A percentile compares a stretch with the other conserved stretches of the same genome.
These are phyloP conservation scores for Dexiosoma caninum DNA, from an alignment of 2,888 invertebrate species.

Conservation along the genomic window DNA sequence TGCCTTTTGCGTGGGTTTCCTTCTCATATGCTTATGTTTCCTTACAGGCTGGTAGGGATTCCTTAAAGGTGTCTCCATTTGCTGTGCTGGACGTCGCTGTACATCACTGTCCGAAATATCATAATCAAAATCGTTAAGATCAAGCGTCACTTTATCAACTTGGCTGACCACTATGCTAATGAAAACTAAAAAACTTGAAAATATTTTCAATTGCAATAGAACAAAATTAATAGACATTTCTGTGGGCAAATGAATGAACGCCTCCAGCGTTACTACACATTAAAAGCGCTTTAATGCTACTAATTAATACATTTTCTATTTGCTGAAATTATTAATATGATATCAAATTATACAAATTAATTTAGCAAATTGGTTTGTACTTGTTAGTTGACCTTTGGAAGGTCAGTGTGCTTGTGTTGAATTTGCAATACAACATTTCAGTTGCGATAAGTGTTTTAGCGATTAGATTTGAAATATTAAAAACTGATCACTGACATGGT, in stretches of 20 bases:
- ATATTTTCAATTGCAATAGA: background rate
- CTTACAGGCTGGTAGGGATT: constrained; percentile 42
- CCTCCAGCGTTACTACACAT: constrained; percentile 10
- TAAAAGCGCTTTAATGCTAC: constrained; percentile 30
- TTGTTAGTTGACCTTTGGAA: constrained; percentile 35
- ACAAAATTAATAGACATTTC: constrained; percentile 7
- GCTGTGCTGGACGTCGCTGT: constrained; percentile 22
- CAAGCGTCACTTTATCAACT: background rate
- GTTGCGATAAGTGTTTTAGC: background rate
- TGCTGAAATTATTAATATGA: constrained; percentile 18
- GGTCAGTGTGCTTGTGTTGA: constrained; percentile 5
- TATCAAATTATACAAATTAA: background rate
- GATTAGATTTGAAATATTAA: background rate
- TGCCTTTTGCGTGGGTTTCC: background rate
- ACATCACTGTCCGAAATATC: constrained; percentile 37
- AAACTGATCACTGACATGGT: background rate
- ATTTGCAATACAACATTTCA: background rate
- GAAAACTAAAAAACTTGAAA: constrained; percentile 1
- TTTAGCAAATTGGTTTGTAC: constrained; percentile 21
- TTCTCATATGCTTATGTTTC: background rate
- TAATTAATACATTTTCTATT: constrained; percentile 2
- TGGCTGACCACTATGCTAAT: background rate
- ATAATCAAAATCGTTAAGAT: constrained; percentile 19
- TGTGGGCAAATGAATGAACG: background rate
- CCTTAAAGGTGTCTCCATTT: constrained; percentile 33